Base-by-base conservation (phyloP, 1,140 invertebrate genomes). In the Globodera ellingtonae region DNA sequence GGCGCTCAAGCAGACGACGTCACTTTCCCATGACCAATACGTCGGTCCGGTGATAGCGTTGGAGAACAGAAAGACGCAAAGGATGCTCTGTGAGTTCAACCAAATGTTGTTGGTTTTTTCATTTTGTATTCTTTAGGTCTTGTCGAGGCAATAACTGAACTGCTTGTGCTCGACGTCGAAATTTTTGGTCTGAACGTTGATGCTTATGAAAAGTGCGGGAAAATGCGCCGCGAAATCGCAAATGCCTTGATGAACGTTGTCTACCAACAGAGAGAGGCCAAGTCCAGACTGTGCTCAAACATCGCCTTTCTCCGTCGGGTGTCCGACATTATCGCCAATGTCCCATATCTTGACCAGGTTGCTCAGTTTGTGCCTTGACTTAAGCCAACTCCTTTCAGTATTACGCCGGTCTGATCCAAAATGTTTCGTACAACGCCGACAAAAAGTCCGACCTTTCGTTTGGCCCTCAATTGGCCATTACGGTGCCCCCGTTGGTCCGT, bases 181-280 rank as follows among this genome's bases (percentile, higher is more conserved):
- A 46, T n/a, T 13, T 77, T 77, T 47, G 75, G 75, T 9, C 46
- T 77, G 7, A 24, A 69, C 52, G 47, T 77, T 15, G 69, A 21
- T 21, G n/a, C 56, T n/a, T 77, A 77, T 15, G 75, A 77, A 21
- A 77, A 77, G 48, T 77, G 75, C 24, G 50, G 75, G 10, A 77
- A 77, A 24, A 62, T 77, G 46, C 62, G 75, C 18, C 46, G 75
- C 18, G 65, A 65, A 44, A 77, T 77, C n/a, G 75, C 50, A 13
- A 77, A 77, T 77, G 75, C 75, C 10, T 59, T 77, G 50, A 77
- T 77, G 75, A 77, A 77, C 48, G 52, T 77, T 13, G 75, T 77
- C 10, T 77, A 67, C n/a, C 75, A 77, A 21, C 75, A 77, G 9
- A 24, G 75, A 13, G 75, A 69, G 24, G 75, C 75, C 21, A 77